Conservation (phyloP, 1,140 invertebrate species). For the Eumeta japonica region DNA sequence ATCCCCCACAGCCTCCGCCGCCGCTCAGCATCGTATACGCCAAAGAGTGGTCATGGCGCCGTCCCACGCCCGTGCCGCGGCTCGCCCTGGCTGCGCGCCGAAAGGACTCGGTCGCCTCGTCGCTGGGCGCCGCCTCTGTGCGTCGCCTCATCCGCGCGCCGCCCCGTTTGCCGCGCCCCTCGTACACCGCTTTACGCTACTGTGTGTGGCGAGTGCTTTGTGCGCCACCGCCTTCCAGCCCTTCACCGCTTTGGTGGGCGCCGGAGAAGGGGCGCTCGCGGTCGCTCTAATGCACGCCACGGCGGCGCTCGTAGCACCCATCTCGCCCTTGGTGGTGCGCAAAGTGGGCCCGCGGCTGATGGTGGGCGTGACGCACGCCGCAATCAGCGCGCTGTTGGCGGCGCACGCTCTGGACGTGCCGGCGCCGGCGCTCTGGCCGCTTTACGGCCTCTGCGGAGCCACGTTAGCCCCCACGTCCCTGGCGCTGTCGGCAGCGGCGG, state of each 20-base stretch:
- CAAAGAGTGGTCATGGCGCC: conserved; percentile 49
- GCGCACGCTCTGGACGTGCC: conserved; percentile 37
- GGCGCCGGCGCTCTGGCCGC: conserved; percentile 51
- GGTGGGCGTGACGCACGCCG: conserved; percentile 23
- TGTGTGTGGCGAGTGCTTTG: conserved; percentile 52
- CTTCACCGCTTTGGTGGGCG: conserved; percentile 42
- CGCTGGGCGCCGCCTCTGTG: conserved; percentile 68
- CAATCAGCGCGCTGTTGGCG: conserved; percentile 29
- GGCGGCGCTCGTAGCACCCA: conserved; percentile 62
- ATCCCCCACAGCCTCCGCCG: conserved; percentile 33
- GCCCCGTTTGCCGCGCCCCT: conserved; percentile 46
- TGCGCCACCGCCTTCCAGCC: conserved; percentile 41
- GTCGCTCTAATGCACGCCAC: conserved; percentile 57
- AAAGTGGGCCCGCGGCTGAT: conserved; percentile 34
- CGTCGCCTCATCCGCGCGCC: conserved; percentile 59
- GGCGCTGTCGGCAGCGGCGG: conserved; percentile 58
- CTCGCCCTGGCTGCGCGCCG: conserved; percentile 33
- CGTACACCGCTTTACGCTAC: conserved; percentile 51
- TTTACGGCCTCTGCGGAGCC: conserved; percentile 63
- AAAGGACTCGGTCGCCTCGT: conserved; percentile 66
- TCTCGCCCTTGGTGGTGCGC: conserved; percentile 59
- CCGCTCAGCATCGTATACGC: conserved; percentile 41
- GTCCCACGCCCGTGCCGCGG: conserved; percentile 23
- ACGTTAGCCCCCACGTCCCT: conserved; percentile 57
- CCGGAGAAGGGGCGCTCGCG: conserved; percentile 54